Evolutionary conservation across 2,113 vertebrate species (phyloP).

Genomic region (Lipophrys pholis): DNA sequence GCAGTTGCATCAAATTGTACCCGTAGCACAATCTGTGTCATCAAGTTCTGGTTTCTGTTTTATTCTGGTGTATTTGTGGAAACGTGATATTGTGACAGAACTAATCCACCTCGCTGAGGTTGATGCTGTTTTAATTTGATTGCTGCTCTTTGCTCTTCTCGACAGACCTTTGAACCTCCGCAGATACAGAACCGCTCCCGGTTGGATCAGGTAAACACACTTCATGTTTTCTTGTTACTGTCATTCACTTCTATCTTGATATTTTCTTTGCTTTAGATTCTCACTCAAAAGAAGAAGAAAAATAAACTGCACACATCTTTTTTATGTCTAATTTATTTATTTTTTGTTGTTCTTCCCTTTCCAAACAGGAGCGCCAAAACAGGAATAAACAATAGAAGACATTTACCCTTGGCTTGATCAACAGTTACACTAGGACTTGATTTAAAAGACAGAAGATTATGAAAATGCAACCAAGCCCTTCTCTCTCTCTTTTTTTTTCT

Average conservation of each 20-base stretch:
- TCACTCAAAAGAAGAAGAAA: neutral
- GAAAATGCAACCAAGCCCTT: slow-evolving; percentile 79
- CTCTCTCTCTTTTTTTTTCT: slow-evolving; percentile 67
- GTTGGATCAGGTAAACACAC: slow-evolving; percentile 75
- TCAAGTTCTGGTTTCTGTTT: too few species aligned
- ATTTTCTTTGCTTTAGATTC: neutral
- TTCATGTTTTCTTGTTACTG: neutral
- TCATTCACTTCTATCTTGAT: neutral
- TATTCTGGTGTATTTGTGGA: too few species aligned
- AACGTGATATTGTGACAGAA: too few species aligned
- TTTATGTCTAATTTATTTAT: slow-evolving; percentile 27
- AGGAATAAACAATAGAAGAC: slow-evolving; percentile 92
- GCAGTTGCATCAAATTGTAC: too few species aligned
- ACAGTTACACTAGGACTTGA: slow-evolving; percentile 84
- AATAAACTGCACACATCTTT: neutral
- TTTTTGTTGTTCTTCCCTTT: slow-evolving; percentile 49
- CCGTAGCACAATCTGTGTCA: too few species aligned
- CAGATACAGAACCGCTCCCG: slow-evolving; percentile 77
- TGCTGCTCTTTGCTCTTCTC: slow-evolving; percentile 16
- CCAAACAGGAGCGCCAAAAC: slow-evolving; percentile 92
- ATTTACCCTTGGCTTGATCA: slow-evolving; percentile 83
- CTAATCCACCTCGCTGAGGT: too few species aligned
- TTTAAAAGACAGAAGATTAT: slow-evolving; percentile 80
- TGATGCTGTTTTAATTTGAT: neutral
- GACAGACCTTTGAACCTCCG: slow-evolving; percentile 79